A percentile compares a stretch with the other conserved stretches of the same genome.
Conservation (phyloP, 2,888 invertebrate species). For the Phaedon cochleariae region DNA sequence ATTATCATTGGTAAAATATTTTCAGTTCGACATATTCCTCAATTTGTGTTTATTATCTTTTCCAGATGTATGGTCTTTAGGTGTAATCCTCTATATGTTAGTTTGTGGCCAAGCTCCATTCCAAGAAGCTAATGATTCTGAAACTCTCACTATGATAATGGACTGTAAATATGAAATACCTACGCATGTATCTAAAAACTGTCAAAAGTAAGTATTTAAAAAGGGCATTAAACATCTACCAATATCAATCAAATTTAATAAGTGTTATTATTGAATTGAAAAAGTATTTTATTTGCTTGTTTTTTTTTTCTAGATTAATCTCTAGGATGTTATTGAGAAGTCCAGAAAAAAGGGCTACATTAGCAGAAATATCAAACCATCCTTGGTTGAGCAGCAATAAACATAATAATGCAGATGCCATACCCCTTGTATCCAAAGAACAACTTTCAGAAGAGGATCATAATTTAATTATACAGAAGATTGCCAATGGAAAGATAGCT, state of each 20-base stretch:
- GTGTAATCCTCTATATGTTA: slow-evolving; percentile 98
- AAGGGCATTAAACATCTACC: too few relatives aligned
- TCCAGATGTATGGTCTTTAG: slow-evolving; percentile 96
- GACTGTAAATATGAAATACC: slow-evolving; percentile 98
- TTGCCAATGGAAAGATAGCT: slow-evolving; percentile 95
- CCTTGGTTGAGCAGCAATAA: slow-evolving; percentile 78
- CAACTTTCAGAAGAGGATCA: slow-evolving; percentile 93
- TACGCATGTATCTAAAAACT: slow-evolving; percentile 83
- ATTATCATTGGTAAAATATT: too few relatives aligned
- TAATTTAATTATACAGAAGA: slow-evolving; percentile 89
- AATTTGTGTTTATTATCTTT: slow-evolving; percentile 42
- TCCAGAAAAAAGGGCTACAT: slow-evolving; percentile 88
- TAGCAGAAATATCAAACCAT: slow-evolving; percentile 88
- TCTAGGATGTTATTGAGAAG: slow-evolving; percentile 92
- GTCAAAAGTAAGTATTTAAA: slow-evolving; percentile 77
- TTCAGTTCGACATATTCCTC: neutral
- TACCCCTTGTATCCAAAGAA: slow-evolving; percentile 88
- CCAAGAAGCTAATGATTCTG: slow-evolving; percentile 99
- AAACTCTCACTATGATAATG: slow-evolving; percentile 99
- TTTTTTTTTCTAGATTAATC: slow-evolving; percentile 73
- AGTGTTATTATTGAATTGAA: too few relatives aligned
- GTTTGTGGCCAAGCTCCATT: slow-evolving; percentile 98
- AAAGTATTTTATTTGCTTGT: neutral
- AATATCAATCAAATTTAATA: too few relatives aligned
- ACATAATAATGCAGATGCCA: slow-evolving; percentile 65